Base-by-base conservation (phyloP, 2,888 invertebrate species). In the Brachypalpus laphriformis region DNA sequence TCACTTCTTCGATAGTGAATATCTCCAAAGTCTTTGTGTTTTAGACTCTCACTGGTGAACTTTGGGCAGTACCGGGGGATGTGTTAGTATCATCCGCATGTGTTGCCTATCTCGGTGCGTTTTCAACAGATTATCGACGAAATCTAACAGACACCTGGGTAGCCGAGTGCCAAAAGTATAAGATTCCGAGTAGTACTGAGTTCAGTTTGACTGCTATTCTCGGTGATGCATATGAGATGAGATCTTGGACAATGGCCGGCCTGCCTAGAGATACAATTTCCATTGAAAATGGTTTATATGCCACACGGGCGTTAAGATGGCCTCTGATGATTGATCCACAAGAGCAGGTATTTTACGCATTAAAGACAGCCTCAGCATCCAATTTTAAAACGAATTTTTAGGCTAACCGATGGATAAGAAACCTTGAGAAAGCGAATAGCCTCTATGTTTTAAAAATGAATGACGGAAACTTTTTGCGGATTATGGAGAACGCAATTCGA, bases 301-400 rank as follows among this genome's bases (percentile, higher is more conserved):
- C 98, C 54, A 97, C 95, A 14, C 94, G 94, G 89, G 96, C 95
- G 2, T 94, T 96, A 6, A 93, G 96, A 11, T 97, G 97, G 97
- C 97, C 98, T 0, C 93, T 98, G 16, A 97, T 98, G 94, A 97
- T 98, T 82, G 98, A 98, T 92, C 98, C 98, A 0, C 98, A 98
- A 91, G 98, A 98, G 90, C 98, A 98, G 93, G 96, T 96, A 68
- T 2, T 1, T 0, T 37, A 7, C 1, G 16, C 18, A 65, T 2
- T 1, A 8, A 2, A 3, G n/a, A 1, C 42, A 34, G 0, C 6
- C 3, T 16, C 1, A 8, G 3, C 7, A 16, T 59, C 57, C 3
- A 8, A 42, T 9, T 16, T 22, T 8, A 14, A 18, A 40, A 40
- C 59, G 16, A 37, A 42, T 42, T 82, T 82, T 31, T 91, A 96